A percentile compares a stretch with the other conserved stretches of the same genome.
Conservation (phyloP, 92 coral and sea anemone species). For the Blastomussa wellsi region DNA sequence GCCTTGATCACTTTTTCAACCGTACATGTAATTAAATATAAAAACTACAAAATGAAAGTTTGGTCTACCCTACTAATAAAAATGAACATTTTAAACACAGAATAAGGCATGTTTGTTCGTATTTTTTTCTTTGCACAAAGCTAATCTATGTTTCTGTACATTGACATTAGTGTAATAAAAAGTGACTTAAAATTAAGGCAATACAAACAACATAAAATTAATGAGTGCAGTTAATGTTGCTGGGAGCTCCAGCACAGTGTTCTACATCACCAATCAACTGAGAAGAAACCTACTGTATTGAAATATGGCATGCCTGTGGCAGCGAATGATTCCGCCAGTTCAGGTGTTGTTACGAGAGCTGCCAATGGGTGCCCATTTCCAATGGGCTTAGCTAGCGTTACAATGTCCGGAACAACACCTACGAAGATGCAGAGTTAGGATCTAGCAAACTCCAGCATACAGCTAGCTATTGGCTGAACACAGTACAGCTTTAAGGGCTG, state of each 20-base stretch:
- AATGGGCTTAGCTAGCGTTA: slow-evolving; percentile 94
- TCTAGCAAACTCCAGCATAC: slow-evolving; percentile 21
- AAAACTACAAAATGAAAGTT: too few species aligned
- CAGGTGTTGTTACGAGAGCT: slow-evolving; percentile 90
- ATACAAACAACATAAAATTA: not conserved
- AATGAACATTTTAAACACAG: not conserved
- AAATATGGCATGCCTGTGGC: slow-evolving; percentile 88
- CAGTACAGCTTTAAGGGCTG: not conserved
- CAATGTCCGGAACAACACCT: slow-evolving; percentile 94
- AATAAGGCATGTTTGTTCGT: not conserved
- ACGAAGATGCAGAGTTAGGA: slow-evolving; percentile 42
- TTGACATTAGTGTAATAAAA: not conserved
- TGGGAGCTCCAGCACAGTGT: not conserved
- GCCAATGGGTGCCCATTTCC: slow-evolving; percentile 93
- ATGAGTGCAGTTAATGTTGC: not conserved
- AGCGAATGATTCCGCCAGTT: slow-evolving; percentile 90
- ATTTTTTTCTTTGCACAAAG: not conserved
- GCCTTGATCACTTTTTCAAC: too few species aligned
- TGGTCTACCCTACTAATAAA: too few species aligned
- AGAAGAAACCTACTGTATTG: slow-evolving; percentile 84
- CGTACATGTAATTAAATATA: not conserved
- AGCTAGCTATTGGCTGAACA: too few species aligned
- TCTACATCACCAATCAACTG: not conserved
- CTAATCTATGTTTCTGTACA: not conserved
- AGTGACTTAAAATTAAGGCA: too few species aligned